Percentiles rank a stretch among this genome's conserved stretches.
Conservation (phyloP, 2,113 vertebrate genomes). For the Sphyrna mokarran region DNA sequence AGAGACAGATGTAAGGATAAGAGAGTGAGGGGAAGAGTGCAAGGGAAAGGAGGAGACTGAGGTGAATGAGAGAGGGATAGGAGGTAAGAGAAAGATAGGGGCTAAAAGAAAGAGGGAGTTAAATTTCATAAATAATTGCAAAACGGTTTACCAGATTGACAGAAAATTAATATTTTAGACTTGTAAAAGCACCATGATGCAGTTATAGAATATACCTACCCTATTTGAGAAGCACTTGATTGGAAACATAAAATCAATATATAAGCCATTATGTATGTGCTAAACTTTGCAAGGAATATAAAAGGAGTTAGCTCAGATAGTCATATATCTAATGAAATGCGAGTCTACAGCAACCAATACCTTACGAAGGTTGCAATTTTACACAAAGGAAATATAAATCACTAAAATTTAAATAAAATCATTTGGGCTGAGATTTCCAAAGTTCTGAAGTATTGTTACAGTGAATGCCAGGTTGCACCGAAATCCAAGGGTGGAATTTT, state of each 20-base stretch:
- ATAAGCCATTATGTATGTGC: too few relatives aligned
- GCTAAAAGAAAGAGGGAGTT: too few relatives aligned
- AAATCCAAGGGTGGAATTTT: background rate
- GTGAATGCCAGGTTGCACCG: background rate
- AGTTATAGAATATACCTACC: background rate
- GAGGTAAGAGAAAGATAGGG: too few relatives aligned
- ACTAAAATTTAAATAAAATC: background rate
- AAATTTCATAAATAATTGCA: background rate
- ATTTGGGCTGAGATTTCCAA: too few relatives aligned
- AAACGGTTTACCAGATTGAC: background rate
- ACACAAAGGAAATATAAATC: background rate
- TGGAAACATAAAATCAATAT: background rate
- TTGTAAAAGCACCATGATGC: constrained; percentile 43
- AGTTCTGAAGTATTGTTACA: background rate
- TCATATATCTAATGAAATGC: background rate
- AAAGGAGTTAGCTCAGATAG: background rate
- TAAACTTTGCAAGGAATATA: background rate
- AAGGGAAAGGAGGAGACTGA: too few relatives aligned
- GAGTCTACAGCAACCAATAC: background rate
- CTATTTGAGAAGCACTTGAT: background rate
- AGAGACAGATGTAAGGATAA: too few relatives aligned
- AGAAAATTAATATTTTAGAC: background rate
- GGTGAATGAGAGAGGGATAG: too few relatives aligned
- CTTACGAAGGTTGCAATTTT: background rate
- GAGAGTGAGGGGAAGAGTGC: too few relatives aligned